Evolutionary conservation across 2,888 invertebrate species (phyloP), one percentile per base, ranked within the genome.

Genomic region (Callyntrura guangdongensis): DNA sequence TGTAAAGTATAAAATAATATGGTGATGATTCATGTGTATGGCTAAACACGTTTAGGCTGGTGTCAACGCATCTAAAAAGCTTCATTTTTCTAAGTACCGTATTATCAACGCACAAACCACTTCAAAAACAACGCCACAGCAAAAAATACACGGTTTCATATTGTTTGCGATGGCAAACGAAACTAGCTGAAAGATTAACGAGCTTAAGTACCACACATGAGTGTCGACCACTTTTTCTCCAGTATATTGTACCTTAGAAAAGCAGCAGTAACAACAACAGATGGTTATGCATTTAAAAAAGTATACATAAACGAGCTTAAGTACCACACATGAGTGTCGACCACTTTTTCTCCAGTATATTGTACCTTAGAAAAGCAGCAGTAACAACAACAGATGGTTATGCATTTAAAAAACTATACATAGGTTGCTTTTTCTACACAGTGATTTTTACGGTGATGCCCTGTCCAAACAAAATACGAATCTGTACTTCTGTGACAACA

Each of bases 311-410:
- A 47, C 12, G 20, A 49, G 3, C 8, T 22, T 67, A 17, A 17
- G 20, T 59, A 59, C 53, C 2, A 2, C 12, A 14, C 5, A 53
- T 53, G 53, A 11, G 49, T 49, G 11, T 49, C 47, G 11, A 77
- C 14, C 25, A 53, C 69, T 69, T n/a, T n/a, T n/a, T 69, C 45
- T 25, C 27, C 53, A 22, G 6, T 25, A 25, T 25, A n/a, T n/a
- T n/a, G n/a, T 14, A 64, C 6, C 36, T 36, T 59, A 6, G 36
- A 36, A n/a, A n/a, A 36, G 47, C 12, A 74, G 17, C 36, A 36
- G 36, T 9, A 74, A 74, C 77, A 77, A 77, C 77, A 77, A 77
- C 77, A 77, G 77, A 77, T 77, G 77, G 77, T 77, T n/a, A 53
- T 27, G 14, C 9, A 77, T 22, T 53, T 77, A 22, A 17, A 36